Base-by-base conservation (phyloP, 2,797 vertebrate species). In the Synaphobranchus kaupii region DNA sequence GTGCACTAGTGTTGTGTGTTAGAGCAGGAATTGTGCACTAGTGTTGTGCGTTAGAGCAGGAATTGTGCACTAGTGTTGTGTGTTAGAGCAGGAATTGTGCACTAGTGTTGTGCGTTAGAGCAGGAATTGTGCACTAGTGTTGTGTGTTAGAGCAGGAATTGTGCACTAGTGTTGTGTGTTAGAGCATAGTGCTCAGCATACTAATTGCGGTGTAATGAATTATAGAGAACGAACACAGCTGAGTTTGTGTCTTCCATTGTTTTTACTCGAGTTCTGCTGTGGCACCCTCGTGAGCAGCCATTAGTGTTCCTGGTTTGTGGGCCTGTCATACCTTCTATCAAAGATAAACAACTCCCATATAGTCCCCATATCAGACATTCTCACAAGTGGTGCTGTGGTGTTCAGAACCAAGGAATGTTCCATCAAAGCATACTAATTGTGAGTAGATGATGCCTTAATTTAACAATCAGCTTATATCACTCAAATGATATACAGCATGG, bases 191-290 rank as follows among this genome's bases (percentile, higher is more conserved):
- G 28, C 60, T 63, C 28, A n/a, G 91, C 86, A 88, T 88, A 60
- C 81, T 90, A 92, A 93, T 93, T 91, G 89, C 88, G 66, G 86
- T 13, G 84, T 86, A 88, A 71, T 90, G 71, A 89, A 86, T 87
- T 48, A 80, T 82, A 81, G 91, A 86, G 89, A 86, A 90, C 86
- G 83, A 88, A 63, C 48, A 85, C 0, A 7, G 68, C 89, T 48
- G 47, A n/a, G 88, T 92, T 89, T 39, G 90, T 60, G 50, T 39
- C 17, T 54, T 60, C 20, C 47, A 39, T 20, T 60, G 28, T 84
- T 25, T 50, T 90, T 82, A 87, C 87, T 83, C 9, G 9, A 89
- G 85, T 89, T 92, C 92, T 92, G 80, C 17, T 5, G 48, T 83
- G 52, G 87, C 88, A 58, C 90, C 80, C 78, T 54, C 66, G 34